Percentiles rank a stretch among this genome's conserved stretches.
Conservation (phyloP, 2,888 invertebrate genomes). For the Watsonalla binaria region DNA sequence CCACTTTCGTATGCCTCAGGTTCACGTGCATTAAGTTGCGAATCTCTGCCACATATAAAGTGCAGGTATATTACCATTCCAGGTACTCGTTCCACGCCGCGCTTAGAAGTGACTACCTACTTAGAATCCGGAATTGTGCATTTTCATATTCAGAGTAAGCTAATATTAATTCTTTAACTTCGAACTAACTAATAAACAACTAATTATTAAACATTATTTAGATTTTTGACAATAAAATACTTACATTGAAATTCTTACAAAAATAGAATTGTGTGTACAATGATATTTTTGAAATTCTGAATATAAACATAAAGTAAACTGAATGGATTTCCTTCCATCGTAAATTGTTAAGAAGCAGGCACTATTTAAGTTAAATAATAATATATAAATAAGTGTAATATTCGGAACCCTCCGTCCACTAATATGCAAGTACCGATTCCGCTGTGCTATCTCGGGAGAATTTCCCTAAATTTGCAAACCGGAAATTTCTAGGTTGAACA, state of each 20-base stretch:
- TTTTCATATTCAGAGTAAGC: too few species aligned
- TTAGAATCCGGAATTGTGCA: too few species aligned
- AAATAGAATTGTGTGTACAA: too few species aligned
- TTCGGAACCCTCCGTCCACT: not conserved
- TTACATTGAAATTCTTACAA: too few species aligned
- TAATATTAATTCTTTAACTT: too few species aligned
- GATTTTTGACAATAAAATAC: too few species aligned
- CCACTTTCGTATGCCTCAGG: slow-evolving; percentile 10
- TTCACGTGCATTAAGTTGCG: slow-evolving; percentile 3
- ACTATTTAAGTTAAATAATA: not conserved
- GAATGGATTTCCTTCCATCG: not conserved
- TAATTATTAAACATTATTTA: too few species aligned
- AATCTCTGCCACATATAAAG: slow-evolving; percentile 4
- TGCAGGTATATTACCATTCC: slow-evolving; percentile 8
- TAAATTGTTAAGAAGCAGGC: not conserved
- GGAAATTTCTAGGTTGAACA: not conserved
- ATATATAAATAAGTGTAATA: not conserved
- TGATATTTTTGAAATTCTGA: too few species aligned
- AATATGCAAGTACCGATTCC: not conserved
- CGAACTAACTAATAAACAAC: too few species aligned
- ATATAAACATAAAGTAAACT: too few species aligned
- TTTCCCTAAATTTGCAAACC: not conserved
- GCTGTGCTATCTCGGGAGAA: not conserved
- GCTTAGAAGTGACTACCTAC: too few species aligned
- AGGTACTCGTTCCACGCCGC: not conserved